Percentiles rank a stretch among this genome's conserved stretches.
Evolutionary conservation across 2,888 invertebrate genomes (phyloP).

Genomic region (Melipona bicolor): DNA sequence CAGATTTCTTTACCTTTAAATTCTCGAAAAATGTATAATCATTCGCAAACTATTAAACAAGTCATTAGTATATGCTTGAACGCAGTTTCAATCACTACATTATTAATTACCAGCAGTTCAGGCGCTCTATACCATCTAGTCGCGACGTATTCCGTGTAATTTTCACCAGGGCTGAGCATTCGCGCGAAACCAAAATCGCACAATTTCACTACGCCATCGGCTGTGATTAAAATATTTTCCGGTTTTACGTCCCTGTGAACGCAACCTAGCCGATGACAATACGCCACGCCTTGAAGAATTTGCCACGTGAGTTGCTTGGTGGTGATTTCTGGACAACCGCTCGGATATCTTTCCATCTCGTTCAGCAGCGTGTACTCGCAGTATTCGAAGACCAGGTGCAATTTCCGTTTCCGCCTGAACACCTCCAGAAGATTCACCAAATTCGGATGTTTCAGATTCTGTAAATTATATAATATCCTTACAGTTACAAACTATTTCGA

Average conservation of each 20-base stretch:
- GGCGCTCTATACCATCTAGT: constrained; percentile 99
- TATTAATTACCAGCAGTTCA: constrained; percentile 89
- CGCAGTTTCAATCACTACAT: not conserved
- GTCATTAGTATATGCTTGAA: no score
- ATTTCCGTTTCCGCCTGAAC: constrained; percentile 96
- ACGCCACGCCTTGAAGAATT: constrained; percentile 96
- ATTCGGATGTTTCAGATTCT: constrained; percentile 99
- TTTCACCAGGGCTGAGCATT: constrained; percentile 97
- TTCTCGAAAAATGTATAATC: no score
- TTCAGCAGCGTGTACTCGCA: constrained; percentile 98
- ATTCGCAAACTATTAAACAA: no score
- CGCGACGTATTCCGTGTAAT: constrained; percentile 99
- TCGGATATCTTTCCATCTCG: constrained; percentile 97
- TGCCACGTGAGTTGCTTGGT: constrained; percentile 98
- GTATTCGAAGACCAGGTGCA: constrained; percentile 99
- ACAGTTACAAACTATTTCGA: not conserved
- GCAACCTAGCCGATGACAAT: constrained; percentile 98
- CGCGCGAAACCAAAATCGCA: constrained; percentile 99
- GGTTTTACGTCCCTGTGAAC: constrained; percentile 99
- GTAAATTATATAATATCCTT: constrained; percentile 58
- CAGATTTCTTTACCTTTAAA: no score
- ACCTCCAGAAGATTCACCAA: constrained; percentile 98
- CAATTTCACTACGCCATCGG: constrained; percentile 96
- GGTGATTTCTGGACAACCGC: constrained; percentile 95
- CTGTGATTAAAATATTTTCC: constrained; percentile 98